Base-by-base conservation (phyloP, 2,113 vertebrate genomes). In the Perca fluviatilis region DNA sequence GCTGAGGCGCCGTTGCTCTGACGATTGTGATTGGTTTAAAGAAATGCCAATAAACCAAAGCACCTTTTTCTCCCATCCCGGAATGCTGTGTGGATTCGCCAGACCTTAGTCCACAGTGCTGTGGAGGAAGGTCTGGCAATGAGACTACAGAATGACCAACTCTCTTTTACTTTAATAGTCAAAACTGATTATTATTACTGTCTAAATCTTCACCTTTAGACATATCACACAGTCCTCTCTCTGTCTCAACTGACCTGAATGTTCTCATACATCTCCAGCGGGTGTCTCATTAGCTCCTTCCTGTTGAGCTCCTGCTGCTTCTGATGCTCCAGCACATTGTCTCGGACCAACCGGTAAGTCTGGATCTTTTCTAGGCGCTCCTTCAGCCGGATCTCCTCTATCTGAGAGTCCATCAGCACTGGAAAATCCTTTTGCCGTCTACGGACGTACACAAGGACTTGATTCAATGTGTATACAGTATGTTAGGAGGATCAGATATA, bases 291-390 rank as follows among this genome's bases (percentile, higher is more conserved):
- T 61, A 96, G 58, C 61, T 93, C 91, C 50, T 70, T 79, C 49
- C 94, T 90, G 27, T 89, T 80, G n/a, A 87, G 88, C 74, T 86
- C 74, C 76, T 96, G 93, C 50, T 91, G 80, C 58, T 95, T 81
- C 58, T 93, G 95, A 68, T 94, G 81, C 67, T 97, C 93, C 57
- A 96, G 86, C 65, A 94, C 25, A 7, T 89, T 86, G 13, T 88
- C 86, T 61, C 95, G 92, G 19, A 94, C 81, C 82, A 97, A 63
- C 18, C 92, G 95, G 83, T 96, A 98, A 57, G 66, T 86, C 69
- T 96, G 96, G 56, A 97, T 92, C 90, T 96, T 95, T 77, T 97
- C 97, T 0, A 86, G 84, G 70, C 93, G 96, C 47, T 81, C 40
- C 70, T 83, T 93, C 49, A 90, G 88, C 88, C 95, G 95, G 53